phyloP scores from a whole-genome alignment of 2,888 invertebrate species.

The Erannis defoliaria region DNA sequence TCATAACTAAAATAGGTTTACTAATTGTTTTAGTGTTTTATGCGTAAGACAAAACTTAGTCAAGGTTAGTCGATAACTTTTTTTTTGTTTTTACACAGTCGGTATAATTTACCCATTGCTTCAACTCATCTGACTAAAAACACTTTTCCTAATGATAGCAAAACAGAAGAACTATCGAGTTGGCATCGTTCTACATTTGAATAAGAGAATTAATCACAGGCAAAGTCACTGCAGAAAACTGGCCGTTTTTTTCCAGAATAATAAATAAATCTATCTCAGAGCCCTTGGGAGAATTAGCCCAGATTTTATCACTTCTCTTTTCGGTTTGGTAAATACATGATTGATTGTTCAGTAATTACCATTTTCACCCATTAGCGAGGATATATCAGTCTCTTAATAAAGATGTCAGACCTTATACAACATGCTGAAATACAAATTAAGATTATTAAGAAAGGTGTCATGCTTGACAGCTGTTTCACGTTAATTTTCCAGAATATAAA shows the following conservation, averaged over 20 bases:
- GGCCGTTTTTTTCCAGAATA: slow-evolving; percentile 59
- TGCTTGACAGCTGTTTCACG: not conserved
- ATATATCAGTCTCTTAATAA: slow-evolving; percentile 13
- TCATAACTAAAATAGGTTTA: too few relatives aligned
- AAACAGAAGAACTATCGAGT: slow-evolving; percentile 28
- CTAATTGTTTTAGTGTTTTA: too few relatives aligned
- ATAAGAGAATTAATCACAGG: slow-evolving; percentile 73
- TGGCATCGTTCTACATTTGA: slow-evolving; percentile 58
- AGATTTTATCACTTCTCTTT: slow-evolving; percentile 63
- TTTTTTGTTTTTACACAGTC: not conserved
- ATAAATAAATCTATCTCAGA: slow-evolving; percentile 62
- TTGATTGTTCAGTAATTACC: slow-evolving; percentile 57
- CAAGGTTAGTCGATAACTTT: too few relatives aligned
- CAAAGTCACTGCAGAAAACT: slow-evolving; percentile 60
- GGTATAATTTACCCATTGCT: not conserved
- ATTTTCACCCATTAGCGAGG: slow-evolving; percentile 12
- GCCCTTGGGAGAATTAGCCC: slow-evolving; percentile 61
- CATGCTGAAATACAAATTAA: slow-evolving; percentile 11
- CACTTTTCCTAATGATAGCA: slow-evolving; percentile 33
- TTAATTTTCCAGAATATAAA: slow-evolving; percentile 11
- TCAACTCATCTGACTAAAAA: not conserved
- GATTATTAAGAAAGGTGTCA: slow-evolving; percentile 19
- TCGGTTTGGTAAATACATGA: slow-evolving; percentile 56
- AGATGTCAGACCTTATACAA: slow-evolving; percentile 17
- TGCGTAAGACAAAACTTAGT: too few relatives aligned